phyloP scores from a whole-genome alignment of 1,140 invertebrate genomes.

The Phymorhynchus buccinoides region DNA sequence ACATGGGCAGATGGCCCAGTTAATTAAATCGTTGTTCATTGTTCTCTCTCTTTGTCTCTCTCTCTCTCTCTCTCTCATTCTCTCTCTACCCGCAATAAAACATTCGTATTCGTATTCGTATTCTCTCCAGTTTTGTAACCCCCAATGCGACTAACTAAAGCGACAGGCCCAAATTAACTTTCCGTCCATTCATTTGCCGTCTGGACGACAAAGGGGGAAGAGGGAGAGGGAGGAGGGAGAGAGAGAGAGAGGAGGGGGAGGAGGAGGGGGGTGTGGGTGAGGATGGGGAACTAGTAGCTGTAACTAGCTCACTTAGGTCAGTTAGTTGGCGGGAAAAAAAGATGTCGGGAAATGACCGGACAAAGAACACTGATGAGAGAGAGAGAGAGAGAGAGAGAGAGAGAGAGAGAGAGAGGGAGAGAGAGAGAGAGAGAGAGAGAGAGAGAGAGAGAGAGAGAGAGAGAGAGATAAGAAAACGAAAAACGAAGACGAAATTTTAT shows the following conservation, averaged over 20 bases:
- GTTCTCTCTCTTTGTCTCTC: too few relatives aligned
- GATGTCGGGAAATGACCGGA: not conserved
- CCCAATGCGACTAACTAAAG: too few relatives aligned
- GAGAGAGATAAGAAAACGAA: too few relatives aligned
- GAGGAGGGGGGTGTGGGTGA: not conserved
- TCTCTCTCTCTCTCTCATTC: not conserved
- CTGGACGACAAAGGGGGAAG: not conserved
- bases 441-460: conserved; percentile 6
- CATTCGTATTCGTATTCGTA: too few relatives aligned
- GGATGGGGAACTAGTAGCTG: not conserved
- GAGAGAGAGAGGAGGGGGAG: not conserved
- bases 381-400: not conserved
- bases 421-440: not conserved
- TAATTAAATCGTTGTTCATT: too few relatives aligned
- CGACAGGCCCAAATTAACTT: conserved; percentile 26
- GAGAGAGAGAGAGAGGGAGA: not conserved
- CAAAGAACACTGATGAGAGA: not conserved
- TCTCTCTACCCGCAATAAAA: not conserved
- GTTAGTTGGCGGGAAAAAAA: not conserved
- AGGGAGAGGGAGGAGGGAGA: not conserved
- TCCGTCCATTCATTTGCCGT: conserved; percentile 27
- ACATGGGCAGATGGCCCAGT: too few relatives aligned
- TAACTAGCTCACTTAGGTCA: conserved; percentile 23
- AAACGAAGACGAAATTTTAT: too few relatives aligned
- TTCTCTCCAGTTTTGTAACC: not conserved